Base-by-base conservation (phyloP, 1,140 invertebrate species). In the Drosophila fuyamai region DNA sequence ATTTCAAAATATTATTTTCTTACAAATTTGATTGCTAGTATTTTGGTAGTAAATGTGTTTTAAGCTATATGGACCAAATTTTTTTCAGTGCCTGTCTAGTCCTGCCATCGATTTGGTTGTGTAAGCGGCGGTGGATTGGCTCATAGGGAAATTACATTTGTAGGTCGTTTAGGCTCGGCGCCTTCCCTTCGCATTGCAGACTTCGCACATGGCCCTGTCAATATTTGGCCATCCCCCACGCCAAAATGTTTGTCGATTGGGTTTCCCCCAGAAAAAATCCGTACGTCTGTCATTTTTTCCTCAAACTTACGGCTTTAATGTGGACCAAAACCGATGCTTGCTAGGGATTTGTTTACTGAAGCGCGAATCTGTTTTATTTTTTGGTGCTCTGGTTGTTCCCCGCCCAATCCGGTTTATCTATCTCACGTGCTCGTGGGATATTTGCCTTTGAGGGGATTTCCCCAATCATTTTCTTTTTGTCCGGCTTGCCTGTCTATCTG, bases 331-430 rank as follows among this genome's bases (percentile, higher is more conserved):
- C 16, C 40, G 44, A 66, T 40, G 58, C 73, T 55, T 58, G 40
- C 41, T n/a, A n/a, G 47, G 70, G 79, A 88, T 82, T 86, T 86
- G 82, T 86, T 86, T 79, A 79, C 74, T 66, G 70, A 66, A 82
- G 65, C 82, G 82, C 67, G 67, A 81, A 76, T 86, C 54, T 66
- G 59, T 50, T 85, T 60, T 78, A 44, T 62, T 50, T 59, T 72
- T 13, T 38, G 23, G 23, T 50, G 27, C 1, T 51, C 29, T 27
- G 59, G 46, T 68, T 46, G 59, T 70, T 38, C 36, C 16, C 18
- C 13, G 16, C 40, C 18, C 32, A 32, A 55, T 73, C 43, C 36
- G 36, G 35, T 78, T 72, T 78, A 41, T 73, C 51, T 18, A 55
- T 41, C 58, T 76, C 79, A 68, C 63, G 78, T 60, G 76, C 36